Percentiles rank a stretch among this genome's conserved stretches.
Conservation (phyloP, 2,797 vertebrate genomes). For the Eospalax fontanierii region DNA sequence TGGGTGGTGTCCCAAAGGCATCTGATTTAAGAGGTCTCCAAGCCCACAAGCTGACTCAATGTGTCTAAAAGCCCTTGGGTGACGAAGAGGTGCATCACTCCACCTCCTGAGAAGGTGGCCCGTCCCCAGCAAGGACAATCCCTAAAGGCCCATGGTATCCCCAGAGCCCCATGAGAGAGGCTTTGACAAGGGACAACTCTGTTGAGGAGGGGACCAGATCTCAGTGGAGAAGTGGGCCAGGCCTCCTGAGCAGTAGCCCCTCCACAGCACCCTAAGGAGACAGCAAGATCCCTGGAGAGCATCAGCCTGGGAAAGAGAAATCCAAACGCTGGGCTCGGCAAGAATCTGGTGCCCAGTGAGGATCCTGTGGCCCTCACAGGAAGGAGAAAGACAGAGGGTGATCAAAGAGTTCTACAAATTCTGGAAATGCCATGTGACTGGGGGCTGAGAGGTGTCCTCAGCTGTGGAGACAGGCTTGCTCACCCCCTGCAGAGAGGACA, state of each 20-base stretch:
- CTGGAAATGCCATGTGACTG: background rate
- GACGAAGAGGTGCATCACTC: background rate
- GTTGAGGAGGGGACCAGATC: too few species aligned
- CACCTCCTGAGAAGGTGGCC: background rate
- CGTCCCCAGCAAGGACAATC: background rate
- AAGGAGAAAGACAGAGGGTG: background rate
- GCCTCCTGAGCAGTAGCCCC: background rate
- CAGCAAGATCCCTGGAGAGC: background rate
- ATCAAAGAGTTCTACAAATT: background rate
- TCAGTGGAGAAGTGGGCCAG: background rate
- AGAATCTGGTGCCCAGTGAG: background rate
- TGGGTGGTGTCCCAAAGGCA: background rate
- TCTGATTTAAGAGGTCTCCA: background rate
- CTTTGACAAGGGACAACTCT: too few species aligned
- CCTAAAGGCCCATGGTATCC: background rate
- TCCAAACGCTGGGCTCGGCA: background rate
- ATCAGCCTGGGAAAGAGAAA: background rate
- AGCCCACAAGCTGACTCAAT: background rate
- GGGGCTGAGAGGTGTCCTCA: background rate
- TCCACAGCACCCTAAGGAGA: background rate
- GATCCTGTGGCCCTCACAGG: background rate
- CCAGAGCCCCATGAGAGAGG: background rate
- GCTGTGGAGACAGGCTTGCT: background rate
- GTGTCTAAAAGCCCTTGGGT: background rate
- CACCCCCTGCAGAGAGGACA: background rate